A percentile compares a stretch with the other conserved stretches of the same genome.
These are phyloP conservation scores for Clunio marinus DNA, from an alignment of 2,888 invertebrate genomes.

Conservation along the genomic window DNA sequence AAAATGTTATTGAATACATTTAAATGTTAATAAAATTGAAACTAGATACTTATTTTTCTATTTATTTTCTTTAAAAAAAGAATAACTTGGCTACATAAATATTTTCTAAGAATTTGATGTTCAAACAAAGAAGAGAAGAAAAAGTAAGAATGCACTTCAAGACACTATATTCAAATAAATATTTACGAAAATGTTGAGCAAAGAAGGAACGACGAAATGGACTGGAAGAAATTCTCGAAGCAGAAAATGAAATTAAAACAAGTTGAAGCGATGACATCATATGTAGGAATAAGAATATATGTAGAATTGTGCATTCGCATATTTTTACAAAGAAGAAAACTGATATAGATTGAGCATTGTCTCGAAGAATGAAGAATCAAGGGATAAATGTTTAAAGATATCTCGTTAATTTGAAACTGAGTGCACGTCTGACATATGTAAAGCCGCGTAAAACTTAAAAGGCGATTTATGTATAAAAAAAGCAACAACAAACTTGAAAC, in stretches of 20 bases:
- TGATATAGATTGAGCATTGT: neutral
- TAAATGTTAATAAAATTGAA: too few relatives aligned
- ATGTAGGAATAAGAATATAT: too few relatives aligned
- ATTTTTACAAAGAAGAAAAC: neutral
- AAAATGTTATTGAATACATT: too few relatives aligned
- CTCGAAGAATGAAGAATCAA: neutral
- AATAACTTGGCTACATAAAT: too few relatives aligned
- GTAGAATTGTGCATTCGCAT: too few relatives aligned
- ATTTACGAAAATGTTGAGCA: slow-evolving; percentile 21
- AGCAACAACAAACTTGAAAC: slow-evolving; percentile 22
- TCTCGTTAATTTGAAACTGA: neutral
- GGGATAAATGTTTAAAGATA: neutral
- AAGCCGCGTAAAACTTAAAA: slow-evolving; percentile 21
- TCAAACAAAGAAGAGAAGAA: slow-evolving; percentile 3
- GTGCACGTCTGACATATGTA: neutral
- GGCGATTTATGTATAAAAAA: slow-evolving; percentile 27
- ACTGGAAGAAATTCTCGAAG: slow-evolving; percentile 22
- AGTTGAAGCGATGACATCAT: slow-evolving; percentile 38
- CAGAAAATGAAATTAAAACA: slow-evolving; percentile 26
- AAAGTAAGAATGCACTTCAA: neutral
- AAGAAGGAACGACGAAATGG: slow-evolving; percentile 16
- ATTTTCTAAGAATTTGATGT: neutral
- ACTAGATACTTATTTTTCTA: too few relatives aligned
- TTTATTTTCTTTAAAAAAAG: too few relatives aligned
- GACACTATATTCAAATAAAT: slow-evolving; percentile 5